Evolutionary conservation across 2,113 vertebrate genomes (phyloP), one percentile per base, ranked within the genome.

Genomic region (Trematocara stigmaticum): DNA sequence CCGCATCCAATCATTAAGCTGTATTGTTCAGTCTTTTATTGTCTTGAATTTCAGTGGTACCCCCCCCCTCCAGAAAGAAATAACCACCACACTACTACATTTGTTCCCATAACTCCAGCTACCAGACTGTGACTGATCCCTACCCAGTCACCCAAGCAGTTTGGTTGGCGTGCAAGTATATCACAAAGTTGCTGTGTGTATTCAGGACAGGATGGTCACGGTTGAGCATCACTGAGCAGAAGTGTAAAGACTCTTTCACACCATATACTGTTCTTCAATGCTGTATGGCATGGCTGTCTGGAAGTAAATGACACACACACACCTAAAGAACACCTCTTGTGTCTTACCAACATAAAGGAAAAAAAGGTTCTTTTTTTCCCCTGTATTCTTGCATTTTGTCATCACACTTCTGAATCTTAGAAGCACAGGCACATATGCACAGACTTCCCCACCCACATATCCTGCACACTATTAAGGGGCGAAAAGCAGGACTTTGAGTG

Each of bases 101-200:
- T 90, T 87, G 81, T 89, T 84, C 57, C 52, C 15, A 26, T 82
- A 76, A 82, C 76, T 90, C 78, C 76, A 64, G 64, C 84, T 83
- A 94, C 90, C 74, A 93, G 90, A 95, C 92, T 89, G 92, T 92
- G 95, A 95, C 91, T 90, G 92, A 95, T 92, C 93, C 80, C 20
- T 84, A 90, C 81, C 78, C 87, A 92, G 87, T 91, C 91, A 94
- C 84, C 85, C 88, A 91, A 88, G 92, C 81, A 84, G 82, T 84
- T 82, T 83, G 78, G 53, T 87, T 81, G 56, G 76, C 57, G 59
- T 85, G 84, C 86, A 76, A 74, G 61, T 85, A 78, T 56, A 57
- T 71, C 80, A 18, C 15, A 20, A 55, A n/a, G 15, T 81, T 42
- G 59, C 34, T 47, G 26, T 78, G 71, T 85, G 85, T 84, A 40